Evolutionary conservation across 1,140 invertebrate genomes (phyloP).

Genomic region (Anastatus disparis): DNA sequence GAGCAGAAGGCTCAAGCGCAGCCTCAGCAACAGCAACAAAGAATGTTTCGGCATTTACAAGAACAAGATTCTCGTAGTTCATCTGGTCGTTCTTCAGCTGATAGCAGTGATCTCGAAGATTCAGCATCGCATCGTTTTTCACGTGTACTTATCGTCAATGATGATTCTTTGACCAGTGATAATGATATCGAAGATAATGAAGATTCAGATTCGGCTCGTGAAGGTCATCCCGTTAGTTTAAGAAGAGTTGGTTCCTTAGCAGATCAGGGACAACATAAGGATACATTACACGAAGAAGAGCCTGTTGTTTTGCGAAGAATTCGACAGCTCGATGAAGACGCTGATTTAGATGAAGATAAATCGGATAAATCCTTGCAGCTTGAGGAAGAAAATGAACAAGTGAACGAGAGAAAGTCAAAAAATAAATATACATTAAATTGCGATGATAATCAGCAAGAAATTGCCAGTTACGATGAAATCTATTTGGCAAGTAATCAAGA

Average conservation of each 20-base stretch:
- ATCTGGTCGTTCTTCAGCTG: constrained; percentile 70
- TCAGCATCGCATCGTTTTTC: constrained; percentile 76
- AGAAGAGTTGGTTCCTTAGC: too few species aligned
- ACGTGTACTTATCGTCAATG: constrained; percentile 79
- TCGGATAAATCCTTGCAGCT: neutral
- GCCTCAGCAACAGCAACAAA: constrained; percentile 33
- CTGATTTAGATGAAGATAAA: neutral
- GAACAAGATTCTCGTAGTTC: constrained; percentile 65
- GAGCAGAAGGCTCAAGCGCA: neutral
- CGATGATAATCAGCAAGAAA: constrained; percentile 8
- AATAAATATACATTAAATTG: neutral
- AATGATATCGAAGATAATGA: constrained; percentile 68
- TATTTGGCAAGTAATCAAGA: constrained; percentile 59
- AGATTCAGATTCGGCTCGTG: constrained; percentile 60
- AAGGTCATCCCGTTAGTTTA: constrained; percentile 32
- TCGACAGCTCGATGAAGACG: constrained; percentile 54
- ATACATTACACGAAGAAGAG: too few species aligned
- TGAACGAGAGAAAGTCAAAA: neutral
- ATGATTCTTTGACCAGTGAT: constrained; percentile 72
- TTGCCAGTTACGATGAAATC: constrained; percentile 50
- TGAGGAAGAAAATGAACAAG: constrained; percentile 46
- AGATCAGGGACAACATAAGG: too few species aligned
- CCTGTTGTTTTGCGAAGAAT: constrained; percentile 44
- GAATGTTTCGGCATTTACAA: constrained; percentile 56
- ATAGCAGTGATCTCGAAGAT: constrained; percentile 74